Evolutionary conservation across 2,113 vertebrate species (phyloP), one percentile per base, ranked within the genome.

Genomic region (Loxodonta africana): DNA sequence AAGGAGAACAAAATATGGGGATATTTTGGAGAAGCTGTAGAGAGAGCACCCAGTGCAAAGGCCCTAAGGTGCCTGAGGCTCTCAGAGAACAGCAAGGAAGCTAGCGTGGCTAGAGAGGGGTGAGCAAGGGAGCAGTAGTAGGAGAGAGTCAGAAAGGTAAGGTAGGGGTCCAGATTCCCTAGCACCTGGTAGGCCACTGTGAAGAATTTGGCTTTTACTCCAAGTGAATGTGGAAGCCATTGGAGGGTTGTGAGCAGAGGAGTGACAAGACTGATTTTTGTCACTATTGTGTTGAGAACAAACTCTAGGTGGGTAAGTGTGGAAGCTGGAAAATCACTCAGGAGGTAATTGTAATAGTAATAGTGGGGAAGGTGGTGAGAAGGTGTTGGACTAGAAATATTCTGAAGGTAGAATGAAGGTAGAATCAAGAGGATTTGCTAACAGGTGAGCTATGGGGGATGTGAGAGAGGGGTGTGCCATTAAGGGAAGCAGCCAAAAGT

Each of bases 221-320:
- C 37, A 37, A 37, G 37, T 37, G 69, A n/a, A n/a, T n/a, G 15
- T 25, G 9, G n/a, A 21, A 83, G 37, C 21, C 53, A 12, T 4
- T 73, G 53, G 37, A 65, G 28, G n/a, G 12, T 46, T 90, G 67
- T 18, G n/a, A 57, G 33, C 2, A 73, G 17, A 73, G 57, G 8
- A 84, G 15, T 51, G 74, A 77, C 2, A 33, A 48, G 85, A 48
- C 26, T 81, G 53, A 46, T 57, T 76, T 94, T 76, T 67, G 12
- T 74, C 78, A 77, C 9, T 90, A 33, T 95, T 62, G 15, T 86
- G 60, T n/a, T 28, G 51, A 89, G 67, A 89, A 28, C 15, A 95
- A 26, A 89, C 46, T 85, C 44, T 37, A 37, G 37, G 37, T 37
- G 37, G 37, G 37, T 37, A 37, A 37, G 37, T 37, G 37, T 37